These are phyloP conservation scores for Ethmia dodecea DNA, from an alignment of 2,888 invertebrate genomes.

Conservation along the genomic window DNA sequence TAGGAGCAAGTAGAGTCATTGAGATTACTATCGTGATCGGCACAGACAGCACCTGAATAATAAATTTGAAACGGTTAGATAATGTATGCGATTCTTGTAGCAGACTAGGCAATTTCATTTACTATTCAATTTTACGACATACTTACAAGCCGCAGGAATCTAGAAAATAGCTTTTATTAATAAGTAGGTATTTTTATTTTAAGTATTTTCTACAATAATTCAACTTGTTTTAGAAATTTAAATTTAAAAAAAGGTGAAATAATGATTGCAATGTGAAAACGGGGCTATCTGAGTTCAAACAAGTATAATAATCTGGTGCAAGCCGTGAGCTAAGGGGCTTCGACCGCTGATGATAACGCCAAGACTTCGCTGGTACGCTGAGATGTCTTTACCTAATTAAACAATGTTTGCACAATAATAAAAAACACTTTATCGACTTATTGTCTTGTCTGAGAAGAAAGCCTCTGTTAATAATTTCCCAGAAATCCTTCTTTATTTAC, in stretches of 20 bases:
- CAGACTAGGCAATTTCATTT: no score
- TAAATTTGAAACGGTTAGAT: conserved; percentile 43
- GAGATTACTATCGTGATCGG: conserved; percentile 51
- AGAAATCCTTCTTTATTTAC: no score
- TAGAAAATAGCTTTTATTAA: no score
- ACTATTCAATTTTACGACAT: no score
- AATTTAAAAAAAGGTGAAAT: conserved; percentile 31
- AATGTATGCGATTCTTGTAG: conserved; percentile 13
- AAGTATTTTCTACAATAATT: no score
- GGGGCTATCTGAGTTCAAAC: conserved; percentile 59
- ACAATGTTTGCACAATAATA: conserved; percentile 28
- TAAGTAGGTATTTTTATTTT: no score
- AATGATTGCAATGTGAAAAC: conserved; percentile 33
- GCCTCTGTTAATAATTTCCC: no score
- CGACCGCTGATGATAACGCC: conserved; percentile 61
- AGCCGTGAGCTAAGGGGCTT: conserved; percentile 48
- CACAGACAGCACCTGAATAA: conserved; percentile 48
- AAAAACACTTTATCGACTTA: conserved; percentile 14
- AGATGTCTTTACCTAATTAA: conserved; percentile 25
- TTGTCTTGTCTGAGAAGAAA: no score
- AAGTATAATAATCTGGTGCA: conserved; percentile 48
- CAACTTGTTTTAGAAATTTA: neutral
- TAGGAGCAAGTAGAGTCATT: conserved; percentile 40
- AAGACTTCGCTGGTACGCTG: conserved; percentile 23
- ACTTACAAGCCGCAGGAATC: no score